phyloP scores from a whole-genome alignment of 2,797 vertebrate species.

The Caiman crocodilus region DNA sequence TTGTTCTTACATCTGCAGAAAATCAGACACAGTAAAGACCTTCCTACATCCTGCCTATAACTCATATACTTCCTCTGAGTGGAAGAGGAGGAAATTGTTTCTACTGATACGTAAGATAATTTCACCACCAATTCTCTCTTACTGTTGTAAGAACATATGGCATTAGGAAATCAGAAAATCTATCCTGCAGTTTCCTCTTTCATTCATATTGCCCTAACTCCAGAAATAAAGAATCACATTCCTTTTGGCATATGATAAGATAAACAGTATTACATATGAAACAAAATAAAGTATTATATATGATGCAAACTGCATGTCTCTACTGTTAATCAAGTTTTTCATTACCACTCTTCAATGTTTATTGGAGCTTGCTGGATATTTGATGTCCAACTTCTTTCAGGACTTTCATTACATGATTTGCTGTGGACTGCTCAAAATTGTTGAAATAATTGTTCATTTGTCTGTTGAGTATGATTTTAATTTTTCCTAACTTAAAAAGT shows the following conservation, averaged over 20 bases:
- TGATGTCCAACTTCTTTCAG: no score
- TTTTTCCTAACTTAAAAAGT: not conserved
- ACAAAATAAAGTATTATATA: not conserved
- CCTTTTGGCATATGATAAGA: not conserved
- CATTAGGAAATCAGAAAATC: not conserved
- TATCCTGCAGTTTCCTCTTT: not conserved
- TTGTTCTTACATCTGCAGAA: not conserved
- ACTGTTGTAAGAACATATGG: fast-evolving
- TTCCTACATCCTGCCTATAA: not conserved
- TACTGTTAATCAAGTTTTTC: not conserved
- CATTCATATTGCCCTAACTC: not conserved
- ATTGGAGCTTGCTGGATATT: no score
- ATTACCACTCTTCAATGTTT: not conserved
- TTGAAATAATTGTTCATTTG: not conserved
- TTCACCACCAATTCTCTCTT: not conserved
- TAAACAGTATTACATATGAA: not conserved
- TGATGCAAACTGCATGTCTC: not conserved
- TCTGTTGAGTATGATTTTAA: not conserved
- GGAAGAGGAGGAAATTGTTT: not conserved
- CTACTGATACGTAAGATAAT: not conserved
- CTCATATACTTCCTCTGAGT: not conserved
- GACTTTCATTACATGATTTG: fast-evolving
- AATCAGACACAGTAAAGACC: not conserved
- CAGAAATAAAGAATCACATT: not conserved
- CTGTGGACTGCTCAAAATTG: not conserved